Conservation (phyloP, 2,888 invertebrate genomes). For the Odontomyia ornata region DNA sequence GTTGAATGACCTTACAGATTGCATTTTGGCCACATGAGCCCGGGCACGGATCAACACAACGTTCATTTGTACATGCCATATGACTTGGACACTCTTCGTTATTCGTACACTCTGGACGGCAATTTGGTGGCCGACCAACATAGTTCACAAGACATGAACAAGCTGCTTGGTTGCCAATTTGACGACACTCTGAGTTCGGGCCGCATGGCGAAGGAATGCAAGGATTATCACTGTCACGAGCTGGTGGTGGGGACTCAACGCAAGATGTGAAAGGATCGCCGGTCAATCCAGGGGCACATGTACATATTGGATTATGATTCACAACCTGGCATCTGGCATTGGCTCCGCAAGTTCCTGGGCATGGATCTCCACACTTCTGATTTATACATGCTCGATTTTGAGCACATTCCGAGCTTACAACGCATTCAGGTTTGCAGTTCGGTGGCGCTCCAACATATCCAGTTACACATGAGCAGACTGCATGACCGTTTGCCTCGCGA, state of each 20-base stretch:
- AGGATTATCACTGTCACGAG: conserved; percentile 68
- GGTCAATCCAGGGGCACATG: conserved; percentile 70
- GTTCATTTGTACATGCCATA: conserved; percentile 81
- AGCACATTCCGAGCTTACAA: conserved; percentile 73
- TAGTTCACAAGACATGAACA: conserved; percentile 84
- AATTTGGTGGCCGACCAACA: conserved; percentile 85
- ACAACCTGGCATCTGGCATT: conserved; percentile 74
- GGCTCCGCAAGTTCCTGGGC: conserved; percentile 72
- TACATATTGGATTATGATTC: conserved; percentile 75
- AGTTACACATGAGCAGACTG: conserved; percentile 70
- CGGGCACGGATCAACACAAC: conserved; percentile 84
- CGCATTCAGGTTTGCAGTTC: conserved; percentile 72
- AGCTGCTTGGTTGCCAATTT: conserved; percentile 83
- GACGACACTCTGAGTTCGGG: conserved; percentile 81
- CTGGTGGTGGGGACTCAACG: conserved; percentile 61
- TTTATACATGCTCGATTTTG: conserved; percentile 71
- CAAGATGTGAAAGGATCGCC: conserved; percentile 73
- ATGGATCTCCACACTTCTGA: conserved; percentile 74
- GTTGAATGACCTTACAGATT: conserved; percentile 84
- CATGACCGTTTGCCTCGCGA: conserved; percentile 70
- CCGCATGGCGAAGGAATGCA: conserved; percentile 86
- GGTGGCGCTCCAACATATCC: conserved; percentile 74
- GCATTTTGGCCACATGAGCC: conserved; percentile 83
- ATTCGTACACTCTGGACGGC: conserved; percentile 83
- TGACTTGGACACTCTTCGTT: conserved; percentile 84